These are phyloP conservation scores for Phalanger gymnotis DNA, from an alignment of 2,797 vertebrate genomes.

Conservation along the genomic window DNA sequence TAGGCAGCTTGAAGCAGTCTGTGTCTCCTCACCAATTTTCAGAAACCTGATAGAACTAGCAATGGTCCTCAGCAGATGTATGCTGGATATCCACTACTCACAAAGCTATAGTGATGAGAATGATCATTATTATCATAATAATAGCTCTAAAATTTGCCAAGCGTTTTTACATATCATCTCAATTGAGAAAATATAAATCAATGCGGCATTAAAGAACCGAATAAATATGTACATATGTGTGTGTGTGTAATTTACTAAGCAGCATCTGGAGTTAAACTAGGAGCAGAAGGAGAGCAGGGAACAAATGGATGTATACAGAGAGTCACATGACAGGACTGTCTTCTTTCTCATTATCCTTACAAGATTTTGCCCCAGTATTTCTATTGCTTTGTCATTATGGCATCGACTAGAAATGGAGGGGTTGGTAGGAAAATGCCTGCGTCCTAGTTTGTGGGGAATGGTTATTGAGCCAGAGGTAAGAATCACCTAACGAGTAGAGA, in stretches of 20 bases:
- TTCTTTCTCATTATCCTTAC: rapidly evolving
- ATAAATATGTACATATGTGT: not conserved
- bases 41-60: not conserved
- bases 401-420: not conserved
- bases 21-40: too few species aligned
- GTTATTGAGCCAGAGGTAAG: conserved; percentile 13
- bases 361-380: not conserved
- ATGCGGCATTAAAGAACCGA: not conserved
- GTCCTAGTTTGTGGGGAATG: not conserved
- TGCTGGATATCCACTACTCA: too few species aligned
- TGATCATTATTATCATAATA: not conserved
- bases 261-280: not conserved
- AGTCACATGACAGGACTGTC: rapidly evolving
- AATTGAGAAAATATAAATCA: not conserved
- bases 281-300: not conserved
- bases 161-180: not conserved
- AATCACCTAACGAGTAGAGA: not conserved
- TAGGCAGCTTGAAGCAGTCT: not conserved
- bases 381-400: not conserved
- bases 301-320: rapidly evolving
- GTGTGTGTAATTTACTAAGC: not conserved
- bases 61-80: too few species aligned
- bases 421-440: not conserved
- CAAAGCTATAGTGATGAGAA: not conserved
- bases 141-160: not conserved